A percentile compares a stretch with the other conserved stretches of the same genome.
Evolutionary conservation across 1,140 invertebrate genomes (phyloP).

Genomic region (Triops longicaudatus): DNA sequence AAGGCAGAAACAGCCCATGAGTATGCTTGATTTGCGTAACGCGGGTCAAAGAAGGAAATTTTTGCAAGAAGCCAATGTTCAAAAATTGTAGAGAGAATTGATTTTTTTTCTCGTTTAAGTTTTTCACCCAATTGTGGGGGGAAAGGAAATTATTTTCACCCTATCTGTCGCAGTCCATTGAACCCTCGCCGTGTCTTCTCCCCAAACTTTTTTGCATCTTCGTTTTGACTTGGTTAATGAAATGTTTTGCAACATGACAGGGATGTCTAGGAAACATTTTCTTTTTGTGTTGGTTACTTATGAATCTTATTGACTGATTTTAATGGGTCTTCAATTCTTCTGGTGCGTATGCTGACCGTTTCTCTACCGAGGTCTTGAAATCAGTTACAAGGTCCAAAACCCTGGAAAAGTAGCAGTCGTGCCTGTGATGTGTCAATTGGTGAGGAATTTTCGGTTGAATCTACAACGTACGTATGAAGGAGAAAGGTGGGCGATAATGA

Average conservation of each 20-base stretch:
- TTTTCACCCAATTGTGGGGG: neutral
- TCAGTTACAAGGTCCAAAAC: neutral
- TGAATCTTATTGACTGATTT: neutral
- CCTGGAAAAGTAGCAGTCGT: neutral
- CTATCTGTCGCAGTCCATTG: neutral
- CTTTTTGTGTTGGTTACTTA: neutral
- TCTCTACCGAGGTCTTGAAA: neutral
- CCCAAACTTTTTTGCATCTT: neutral
- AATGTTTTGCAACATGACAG: slow-evolving; percentile 10
- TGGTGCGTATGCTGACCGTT: neutral
- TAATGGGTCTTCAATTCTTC: neutral
- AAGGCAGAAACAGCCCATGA: neutral
- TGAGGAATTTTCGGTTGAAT: neutral
- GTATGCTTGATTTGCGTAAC: neutral
- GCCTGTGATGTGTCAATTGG: neutral
- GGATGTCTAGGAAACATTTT: neutral
- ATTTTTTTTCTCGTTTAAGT: neutral
- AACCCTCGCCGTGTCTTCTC: neutral
- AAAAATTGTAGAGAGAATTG: neutral
- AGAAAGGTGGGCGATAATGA: neutral
- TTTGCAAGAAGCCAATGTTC: neutral
- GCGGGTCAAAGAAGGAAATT: neutral
- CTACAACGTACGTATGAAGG: neutral
- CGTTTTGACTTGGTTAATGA: neutral
- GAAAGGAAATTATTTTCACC: neutral